Evolutionary conservation across 2,888 invertebrate species (phyloP).

Genomic region (Drosophila demipolita): DNA sequence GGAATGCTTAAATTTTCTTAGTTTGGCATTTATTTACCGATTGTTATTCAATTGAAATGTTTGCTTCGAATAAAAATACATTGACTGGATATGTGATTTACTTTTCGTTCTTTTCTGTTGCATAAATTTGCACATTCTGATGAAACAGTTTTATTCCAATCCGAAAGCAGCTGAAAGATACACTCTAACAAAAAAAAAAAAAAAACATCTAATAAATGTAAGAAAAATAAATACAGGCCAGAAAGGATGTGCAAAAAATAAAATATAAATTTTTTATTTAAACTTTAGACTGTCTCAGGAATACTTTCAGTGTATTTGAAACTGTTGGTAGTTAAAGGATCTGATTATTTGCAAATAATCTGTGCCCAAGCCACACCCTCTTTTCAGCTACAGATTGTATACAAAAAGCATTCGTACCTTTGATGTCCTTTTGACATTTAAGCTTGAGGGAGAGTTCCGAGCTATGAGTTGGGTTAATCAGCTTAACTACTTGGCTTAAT

Average conservation of each 20-base stretch:
- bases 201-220: not conserved
- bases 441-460: not conserved
- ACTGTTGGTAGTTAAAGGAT: not conserved
- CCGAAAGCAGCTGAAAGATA: too few species aligned
- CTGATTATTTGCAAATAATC: not conserved
- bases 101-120: not conserved
- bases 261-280: not conserved
- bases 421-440: slow-evolving; percentile 9
- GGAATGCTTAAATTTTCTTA: not conserved
- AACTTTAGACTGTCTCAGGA: not conserved
- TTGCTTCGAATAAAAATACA: not conserved
- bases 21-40: not conserved
- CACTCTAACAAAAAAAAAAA: too few species aligned
- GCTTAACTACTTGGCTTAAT: slow-evolving; percentile 37
- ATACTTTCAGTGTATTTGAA: not conserved
- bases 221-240: not conserved
- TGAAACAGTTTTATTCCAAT: not conserved
- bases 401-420: slow-evolving; percentile 11
- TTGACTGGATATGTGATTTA: not conserved
- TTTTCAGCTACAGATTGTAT: not conserved
- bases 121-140: not conserved
- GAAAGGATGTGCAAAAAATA: not conserved
- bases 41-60: not conserved
- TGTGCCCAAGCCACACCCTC: not conserved
- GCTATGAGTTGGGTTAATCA: slow-evolving; percentile 22